Percentiles rank a stretch among this genome's conserved stretches.
Conservation (phyloP, 2,113 vertebrate species). For the Halcyon malimbica region DNA sequence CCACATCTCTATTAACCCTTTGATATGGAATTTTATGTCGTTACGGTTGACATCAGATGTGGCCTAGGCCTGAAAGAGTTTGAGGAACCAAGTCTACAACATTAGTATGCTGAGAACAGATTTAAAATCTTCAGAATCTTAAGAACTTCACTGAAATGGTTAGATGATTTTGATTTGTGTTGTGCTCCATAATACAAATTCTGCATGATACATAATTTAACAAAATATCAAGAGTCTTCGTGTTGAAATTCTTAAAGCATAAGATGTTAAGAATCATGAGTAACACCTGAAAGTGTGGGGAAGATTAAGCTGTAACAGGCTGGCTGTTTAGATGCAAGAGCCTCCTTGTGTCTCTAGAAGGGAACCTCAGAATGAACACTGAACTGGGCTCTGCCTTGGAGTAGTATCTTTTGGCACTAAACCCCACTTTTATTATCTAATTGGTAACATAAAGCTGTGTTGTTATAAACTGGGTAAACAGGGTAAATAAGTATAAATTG, state of each 20-base stretch:
- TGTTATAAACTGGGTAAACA: background rate
- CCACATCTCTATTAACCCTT: background rate
- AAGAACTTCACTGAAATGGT: background rate
- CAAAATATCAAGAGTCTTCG: background rate
- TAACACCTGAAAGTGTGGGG: background rate
- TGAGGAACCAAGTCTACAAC: background rate
- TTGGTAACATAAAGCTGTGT: background rate
- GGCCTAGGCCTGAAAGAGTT: background rate
- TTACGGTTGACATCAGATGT: background rate
- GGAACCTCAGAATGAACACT: background rate
- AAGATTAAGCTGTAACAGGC: background rate
- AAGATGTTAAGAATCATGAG: background rate
- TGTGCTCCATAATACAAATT: background rate
- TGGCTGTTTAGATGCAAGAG: background rate
- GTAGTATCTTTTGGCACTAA: background rate
- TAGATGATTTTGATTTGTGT: background rate
- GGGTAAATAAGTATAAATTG: too few relatives aligned
- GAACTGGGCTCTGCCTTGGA: background rate
- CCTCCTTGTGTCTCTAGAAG: background rate
- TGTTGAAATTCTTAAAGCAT: background rate
- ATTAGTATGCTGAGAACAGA: background rate
- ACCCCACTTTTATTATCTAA: background rate
- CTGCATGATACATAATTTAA: background rate
- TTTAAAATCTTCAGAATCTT: background rate
- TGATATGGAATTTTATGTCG: accelerated